phyloP scores from a whole-genome alignment of 2,113 vertebrate genomes.

The Dasyurus viverrinus region DNA sequence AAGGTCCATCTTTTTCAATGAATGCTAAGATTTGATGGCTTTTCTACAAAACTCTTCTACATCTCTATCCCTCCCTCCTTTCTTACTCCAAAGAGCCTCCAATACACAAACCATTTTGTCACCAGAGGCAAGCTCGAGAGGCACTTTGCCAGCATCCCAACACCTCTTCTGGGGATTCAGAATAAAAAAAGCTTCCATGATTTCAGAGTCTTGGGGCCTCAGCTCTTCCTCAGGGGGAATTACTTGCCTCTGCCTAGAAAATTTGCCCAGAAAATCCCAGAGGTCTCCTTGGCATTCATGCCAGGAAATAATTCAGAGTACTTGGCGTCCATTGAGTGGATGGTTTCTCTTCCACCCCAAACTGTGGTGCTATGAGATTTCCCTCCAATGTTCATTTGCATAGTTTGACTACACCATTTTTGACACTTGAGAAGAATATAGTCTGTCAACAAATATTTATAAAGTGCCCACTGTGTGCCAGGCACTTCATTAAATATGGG shows the following conservation, averaged over 20 bases:
- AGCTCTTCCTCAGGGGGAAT: background rate
- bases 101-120: background rate
- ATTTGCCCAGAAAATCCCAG: conserved; percentile 3
- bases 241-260: background rate
- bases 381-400: background rate
- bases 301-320: background rate
- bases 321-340: background rate
- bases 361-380: background rate
- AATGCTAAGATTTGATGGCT: background rate
- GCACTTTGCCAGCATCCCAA: background rate
- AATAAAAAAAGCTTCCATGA: background rate
- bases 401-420: background rate
- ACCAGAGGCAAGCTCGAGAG: background rate
- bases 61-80: background rate
- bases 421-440: background rate
- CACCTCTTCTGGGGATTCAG: background rate
- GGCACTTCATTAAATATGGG: background rate
- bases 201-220: background rate
- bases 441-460: fast-evolving
- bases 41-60: background rate
- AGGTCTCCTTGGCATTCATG: background rate
- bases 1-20: background rate
- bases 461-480: background rate
- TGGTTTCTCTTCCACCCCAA: background rate
- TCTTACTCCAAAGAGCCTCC: background rate